phyloP scores from a whole-genome alignment of 53 echinoderm and acorn worm genomes.

The Apostichopus leukothele region DNA sequence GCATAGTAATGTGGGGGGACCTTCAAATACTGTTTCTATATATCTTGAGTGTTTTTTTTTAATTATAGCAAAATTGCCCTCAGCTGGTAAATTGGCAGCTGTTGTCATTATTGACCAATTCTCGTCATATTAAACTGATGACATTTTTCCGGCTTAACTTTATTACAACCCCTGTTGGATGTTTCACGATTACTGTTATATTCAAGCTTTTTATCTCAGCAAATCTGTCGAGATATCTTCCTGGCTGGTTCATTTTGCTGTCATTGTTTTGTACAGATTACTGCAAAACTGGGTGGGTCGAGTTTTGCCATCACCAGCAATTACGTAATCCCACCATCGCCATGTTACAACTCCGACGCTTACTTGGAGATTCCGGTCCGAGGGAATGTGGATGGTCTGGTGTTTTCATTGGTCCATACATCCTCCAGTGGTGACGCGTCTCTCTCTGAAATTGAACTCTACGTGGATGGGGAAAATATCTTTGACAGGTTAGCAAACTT shows the following conservation, averaged over 20 bases:
- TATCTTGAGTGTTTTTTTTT: too few species aligned
- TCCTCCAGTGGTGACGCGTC: constrained; percentile 45
- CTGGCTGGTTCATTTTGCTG: not conserved
- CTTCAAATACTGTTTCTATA: too few species aligned
- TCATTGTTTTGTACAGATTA: not conserved
- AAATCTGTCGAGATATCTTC: too few species aligned
- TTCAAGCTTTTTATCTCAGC: too few species aligned
- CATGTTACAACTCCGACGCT: constrained; percentile 57
- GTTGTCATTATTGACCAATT: too few species aligned
- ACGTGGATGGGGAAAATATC: constrained; percentile 58
- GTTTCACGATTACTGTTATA: too few species aligned
- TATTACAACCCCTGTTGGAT: too few species aligned
- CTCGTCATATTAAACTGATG: too few species aligned
- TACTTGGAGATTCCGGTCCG: constrained; percentile 70
- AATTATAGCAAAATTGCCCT: too few species aligned
- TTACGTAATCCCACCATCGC: constrained; percentile 65
- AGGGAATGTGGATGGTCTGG: constrained; percentile 56
- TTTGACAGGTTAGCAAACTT: constrained; percentile 62
- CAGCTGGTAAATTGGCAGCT: too few species aligned
- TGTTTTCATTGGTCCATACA: constrained; percentile 43
- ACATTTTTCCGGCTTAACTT: too few species aligned
- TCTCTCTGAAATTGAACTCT: constrained; percentile 85
- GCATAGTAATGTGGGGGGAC: too few species aligned
- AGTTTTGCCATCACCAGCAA: constrained; percentile 56
- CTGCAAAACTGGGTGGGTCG: constrained; percentile 34